phyloP scores from a whole-genome alignment of 2,888 invertebrate genomes.

The Patella caerulea region DNA sequence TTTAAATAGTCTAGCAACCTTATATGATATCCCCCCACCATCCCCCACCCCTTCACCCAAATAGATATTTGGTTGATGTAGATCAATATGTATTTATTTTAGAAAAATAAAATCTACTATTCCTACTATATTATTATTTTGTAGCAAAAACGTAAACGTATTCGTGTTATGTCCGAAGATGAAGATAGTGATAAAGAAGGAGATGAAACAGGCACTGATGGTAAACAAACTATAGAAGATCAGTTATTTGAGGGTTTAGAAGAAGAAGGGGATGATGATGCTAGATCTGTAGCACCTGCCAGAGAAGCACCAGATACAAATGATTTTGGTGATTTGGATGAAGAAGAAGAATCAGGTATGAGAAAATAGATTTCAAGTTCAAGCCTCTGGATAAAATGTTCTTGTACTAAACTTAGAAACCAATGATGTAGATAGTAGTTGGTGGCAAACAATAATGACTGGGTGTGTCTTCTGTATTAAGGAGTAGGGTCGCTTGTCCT shows the following conservation, averaged over 20 bases:
- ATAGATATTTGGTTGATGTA: neutral
- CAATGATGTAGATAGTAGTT: too few relatives aligned
- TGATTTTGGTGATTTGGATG: slow-evolving; percentile 84
- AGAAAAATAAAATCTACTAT: too few relatives aligned
- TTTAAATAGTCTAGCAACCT: too few relatives aligned
- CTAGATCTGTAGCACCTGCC: slow-evolving; percentile 41
- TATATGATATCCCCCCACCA: too few relatives aligned
- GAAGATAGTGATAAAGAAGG: slow-evolving; percentile 69
- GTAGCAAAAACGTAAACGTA: slow-evolving; percentile 65
- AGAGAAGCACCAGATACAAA: slow-evolving; percentile 71
- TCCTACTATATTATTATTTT: slow-evolving; percentile 13
- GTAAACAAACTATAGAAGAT: slow-evolving; percentile 65
- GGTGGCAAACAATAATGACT: too few relatives aligned
- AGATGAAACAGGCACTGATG: slow-evolving; percentile 54
- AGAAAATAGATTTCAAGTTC: neutral
- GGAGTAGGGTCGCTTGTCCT: too few relatives aligned
- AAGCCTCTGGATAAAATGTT: too few relatives aligned
- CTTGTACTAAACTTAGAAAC: too few relatives aligned
- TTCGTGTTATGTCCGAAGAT: slow-evolving; percentile 66
- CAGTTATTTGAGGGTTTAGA: slow-evolving; percentile 69
- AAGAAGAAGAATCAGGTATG: slow-evolving; percentile 76
- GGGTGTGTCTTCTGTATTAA: too few relatives aligned
- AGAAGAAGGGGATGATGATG: slow-evolving; percentile 50
- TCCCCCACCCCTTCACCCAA: too few relatives aligned
- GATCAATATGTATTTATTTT: too few relatives aligned